Evolutionary conservation across 2,797 vertebrate species (phyloP), one percentile per base, ranked within the genome.

Genomic region (Benthosema pterotum): DNA sequence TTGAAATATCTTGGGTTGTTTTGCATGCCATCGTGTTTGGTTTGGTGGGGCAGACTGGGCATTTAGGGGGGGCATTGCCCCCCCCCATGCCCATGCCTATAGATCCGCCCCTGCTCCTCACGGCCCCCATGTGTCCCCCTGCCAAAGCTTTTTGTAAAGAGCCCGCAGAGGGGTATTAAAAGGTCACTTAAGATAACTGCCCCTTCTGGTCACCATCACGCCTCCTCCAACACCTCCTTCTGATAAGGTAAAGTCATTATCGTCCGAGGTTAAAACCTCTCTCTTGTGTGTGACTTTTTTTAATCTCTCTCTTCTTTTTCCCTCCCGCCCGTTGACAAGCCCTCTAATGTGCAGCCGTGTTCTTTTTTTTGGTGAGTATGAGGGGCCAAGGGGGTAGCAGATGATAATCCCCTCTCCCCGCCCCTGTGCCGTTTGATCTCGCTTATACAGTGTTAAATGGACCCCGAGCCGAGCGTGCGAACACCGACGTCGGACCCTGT

Each of bases 171-270:
- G 82, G 86, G 82, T 80, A 75, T 87, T 88, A 82, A 87, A 90
- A 87, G 88, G 89, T 88, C 83, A 88, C 83, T 90, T 86, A 84
- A 88, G 85, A 89, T 83, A 88, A 82, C 81, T 55, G 65, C 75
- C 69, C 88, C 86, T 89, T 90, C 83, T 89, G 86, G 72, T 84
- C 32, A 75, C 77, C 83, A 75, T 75, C 83, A 80, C 84, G 63
- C 78, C 86, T 75, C 71, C 76, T 75, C 60, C 12, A 12, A 80
- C 81, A 78, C 75, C 80, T 84, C 80, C 71, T 58, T 50, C 14
- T 60, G 81, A 87, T 75, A 67, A 71, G 75, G 49, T 57, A 65
- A 22, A 73, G 73, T 79, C 82, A 76, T 84, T 75, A 80, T n/a
- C n/a, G 75, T 80, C 73, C 75, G 66, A 38, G 48, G 54, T 55